Evolutionary conservation across 2,888 invertebrate genomes (phyloP).

Genomic region (Spodoptera picta): DNA sequence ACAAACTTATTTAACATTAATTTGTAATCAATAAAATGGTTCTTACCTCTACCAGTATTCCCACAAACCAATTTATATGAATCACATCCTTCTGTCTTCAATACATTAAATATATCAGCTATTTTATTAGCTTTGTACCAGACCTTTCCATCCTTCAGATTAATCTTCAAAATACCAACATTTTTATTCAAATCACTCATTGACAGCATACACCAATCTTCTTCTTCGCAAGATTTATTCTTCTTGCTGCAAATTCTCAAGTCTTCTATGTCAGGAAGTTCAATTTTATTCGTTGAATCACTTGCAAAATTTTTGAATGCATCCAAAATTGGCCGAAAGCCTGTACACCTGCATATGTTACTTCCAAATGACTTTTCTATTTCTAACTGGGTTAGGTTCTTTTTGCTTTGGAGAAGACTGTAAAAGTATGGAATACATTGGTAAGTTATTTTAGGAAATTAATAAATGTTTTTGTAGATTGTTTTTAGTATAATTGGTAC

Average conservation of each 20-base stretch:
- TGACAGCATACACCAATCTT: slow-evolving; percentile 58
- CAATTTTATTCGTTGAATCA: slow-evolving; percentile 85
- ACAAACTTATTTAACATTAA: background rate
- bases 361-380: slow-evolving; percentile 93
- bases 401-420: slow-evolving; percentile 46
- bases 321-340: slow-evolving; percentile 93
- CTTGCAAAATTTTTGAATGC: slow-evolving; percentile 93
- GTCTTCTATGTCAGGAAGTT: slow-evolving; percentile 83
- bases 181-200: slow-evolving; percentile 58
- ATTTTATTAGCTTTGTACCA: slow-evolving; percentile 87
- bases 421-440: background rate
- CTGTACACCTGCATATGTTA: slow-evolving; percentile 94
- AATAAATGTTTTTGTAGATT: too few relatives aligned
- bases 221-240: slow-evolving; percentile 69
- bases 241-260: slow-evolving; percentile 62
- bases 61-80: slow-evolving; percentile 91
- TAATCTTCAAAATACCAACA: slow-evolving; percentile 64
- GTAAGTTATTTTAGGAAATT: background rate
- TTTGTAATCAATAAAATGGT: background rate
- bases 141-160: slow-evolving; percentile 67
- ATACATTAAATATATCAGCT: slow-evolving; percentile 84
- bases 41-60: slow-evolving; percentile 91
- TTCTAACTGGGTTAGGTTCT: slow-evolving; percentile 71
- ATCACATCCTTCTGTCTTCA: slow-evolving; percentile 75
- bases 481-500: too few relatives aligned